phyloP scores from a whole-genome alignment of 2,888 invertebrate genomes.

The Coenonympha glycerion region DNA sequence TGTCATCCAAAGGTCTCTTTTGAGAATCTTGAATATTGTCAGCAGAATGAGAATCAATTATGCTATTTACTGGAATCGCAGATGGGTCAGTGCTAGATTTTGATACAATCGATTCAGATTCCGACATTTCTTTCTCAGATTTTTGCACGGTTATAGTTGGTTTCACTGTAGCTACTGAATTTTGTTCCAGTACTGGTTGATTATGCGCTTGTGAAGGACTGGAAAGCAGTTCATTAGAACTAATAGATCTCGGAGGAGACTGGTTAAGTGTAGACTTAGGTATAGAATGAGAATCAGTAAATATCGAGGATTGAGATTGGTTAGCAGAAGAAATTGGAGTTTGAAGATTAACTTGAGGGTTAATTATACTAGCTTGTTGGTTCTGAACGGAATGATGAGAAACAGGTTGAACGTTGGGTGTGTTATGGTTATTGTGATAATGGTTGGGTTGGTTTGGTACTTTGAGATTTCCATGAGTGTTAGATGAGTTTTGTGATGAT shows the following conservation, averaged over 20 bases:
- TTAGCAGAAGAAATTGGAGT: constrained; percentile 21
- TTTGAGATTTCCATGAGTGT: constrained; percentile 22
- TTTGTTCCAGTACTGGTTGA: constrained; percentile 42
- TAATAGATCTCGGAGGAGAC: constrained; percentile 32
- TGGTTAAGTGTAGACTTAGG: constrained; percentile 39
- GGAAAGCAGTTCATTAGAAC: constrained; percentile 39
- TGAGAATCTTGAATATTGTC: constrained; percentile 50
- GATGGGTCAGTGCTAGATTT: constrained; percentile 54
- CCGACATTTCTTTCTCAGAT: constrained; percentile 57
- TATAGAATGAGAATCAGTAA: constrained; percentile 26
- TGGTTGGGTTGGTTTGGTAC: constrained; percentile 27
- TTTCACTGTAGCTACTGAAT: constrained; percentile 38
- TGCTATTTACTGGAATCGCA: constrained; percentile 38
- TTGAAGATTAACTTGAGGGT: constrained; percentile 27
- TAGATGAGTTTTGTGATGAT: constrained; percentile 29
- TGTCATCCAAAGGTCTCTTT: constrained; percentile 53
- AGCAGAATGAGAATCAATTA: constrained; percentile 41
- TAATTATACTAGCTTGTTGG: constrained; percentile 22
- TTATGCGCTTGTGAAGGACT: constrained; percentile 45
- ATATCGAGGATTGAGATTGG: constrained; percentile 30
- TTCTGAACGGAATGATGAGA: constrained; percentile 13
- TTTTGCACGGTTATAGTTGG: constrained; percentile 49
- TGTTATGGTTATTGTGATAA: constrained; percentile 22
- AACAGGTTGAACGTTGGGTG: constrained; percentile 14
- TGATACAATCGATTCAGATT: constrained; percentile 52